These are phyloP conservation scores for Nebria salina DNA, from an alignment of 2,888 invertebrate species.

Conservation along the genomic window DNA sequence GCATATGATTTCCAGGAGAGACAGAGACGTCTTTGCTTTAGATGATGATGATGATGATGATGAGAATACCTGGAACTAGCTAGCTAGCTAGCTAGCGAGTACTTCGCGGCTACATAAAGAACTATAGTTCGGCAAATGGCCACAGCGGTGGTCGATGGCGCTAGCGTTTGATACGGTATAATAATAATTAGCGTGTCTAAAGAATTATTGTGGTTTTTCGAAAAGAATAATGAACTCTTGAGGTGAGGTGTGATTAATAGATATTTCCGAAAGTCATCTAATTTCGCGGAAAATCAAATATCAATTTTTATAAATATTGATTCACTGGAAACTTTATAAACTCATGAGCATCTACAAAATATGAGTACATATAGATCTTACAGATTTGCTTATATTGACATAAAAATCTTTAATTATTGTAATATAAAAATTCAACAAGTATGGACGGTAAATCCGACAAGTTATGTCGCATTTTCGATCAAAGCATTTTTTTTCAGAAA, in stretches of 20 bases:
- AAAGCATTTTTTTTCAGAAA: too few species aligned
- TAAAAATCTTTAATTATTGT: too few species aligned
- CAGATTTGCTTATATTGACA: too few species aligned
- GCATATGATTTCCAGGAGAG: slow-evolving; percentile 35
- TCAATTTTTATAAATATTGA: background rate
- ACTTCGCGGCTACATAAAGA: slow-evolving; percentile 4
- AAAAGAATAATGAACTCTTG: background rate
- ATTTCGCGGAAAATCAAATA: background rate
- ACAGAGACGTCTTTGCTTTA: slow-evolving; percentile 25
- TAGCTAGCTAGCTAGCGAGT: background rate
- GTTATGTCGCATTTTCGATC: too few species aligned
- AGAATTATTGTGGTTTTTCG: background rate
- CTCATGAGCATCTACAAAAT: background rate
- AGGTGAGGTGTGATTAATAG: background rate
- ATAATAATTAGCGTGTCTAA: background rate
- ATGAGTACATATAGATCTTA: too few species aligned
- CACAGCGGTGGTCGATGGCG: slow-evolving; percentile 19
- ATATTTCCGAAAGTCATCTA: background rate
- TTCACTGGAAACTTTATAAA: background rate
- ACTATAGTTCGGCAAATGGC: slow-evolving; percentile 17
- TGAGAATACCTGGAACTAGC: slow-evolving; percentile 28
- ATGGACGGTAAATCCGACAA: too few species aligned
- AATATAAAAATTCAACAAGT: too few species aligned
- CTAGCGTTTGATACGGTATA: slow-evolving; percentile 12
- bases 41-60: background rate